Evolutionary conservation across 2,797 vertebrate species (phyloP), one percentile per base, ranked within the genome.

Genomic region (Acipenser oxyrinchus): DNA sequence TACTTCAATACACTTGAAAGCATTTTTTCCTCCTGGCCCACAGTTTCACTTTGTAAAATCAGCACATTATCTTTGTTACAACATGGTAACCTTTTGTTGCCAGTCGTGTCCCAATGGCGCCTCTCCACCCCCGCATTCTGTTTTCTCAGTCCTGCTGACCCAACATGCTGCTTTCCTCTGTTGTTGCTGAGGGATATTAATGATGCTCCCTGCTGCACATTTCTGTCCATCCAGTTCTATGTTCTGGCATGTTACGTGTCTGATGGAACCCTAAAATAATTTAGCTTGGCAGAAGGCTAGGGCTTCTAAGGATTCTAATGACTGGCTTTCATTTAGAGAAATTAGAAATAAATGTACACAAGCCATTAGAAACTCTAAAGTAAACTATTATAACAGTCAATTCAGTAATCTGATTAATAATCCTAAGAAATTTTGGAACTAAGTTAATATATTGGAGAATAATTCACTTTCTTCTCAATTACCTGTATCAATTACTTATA

Each of bases 1-100:
- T 79, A 78, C 73, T 82, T 79, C 75, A 81, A 66, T 70, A 71
- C 75, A 79, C 76, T 78, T 80, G 74, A 87, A 88, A 85, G 82
- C 70, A 77, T 75, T 66, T 79, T 79, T 76, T 76, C 57, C 73
- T 80, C 81, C 81, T 80, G 82, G 78, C 81, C 70, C 5, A 69
- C 62, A 73, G 69, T 71, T 82, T 52, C 73, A 12, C 66, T 67
- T 50, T 51, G 65, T 73, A 78, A 81, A 80, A 72, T 6, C 23
- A 75, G 74, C 74, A 76, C 75, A 78, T 78, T 66, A 77, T 81
- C 81, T 83, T 75, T 74, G 77, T 78, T 76, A 77, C 76, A 72
- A 75, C 73, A 73, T 72, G 74, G 74, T 65, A 78, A 72, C 67
- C 76, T 82, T 76, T 78, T 62, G 66, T 64, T 73, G 68, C 12